Percentiles rank a stretch among this genome's conserved stretches.
Evolutionary conservation across 2,797 vertebrate genomes (phyloP).

Genomic region (Enteromius mattozi): DNA sequence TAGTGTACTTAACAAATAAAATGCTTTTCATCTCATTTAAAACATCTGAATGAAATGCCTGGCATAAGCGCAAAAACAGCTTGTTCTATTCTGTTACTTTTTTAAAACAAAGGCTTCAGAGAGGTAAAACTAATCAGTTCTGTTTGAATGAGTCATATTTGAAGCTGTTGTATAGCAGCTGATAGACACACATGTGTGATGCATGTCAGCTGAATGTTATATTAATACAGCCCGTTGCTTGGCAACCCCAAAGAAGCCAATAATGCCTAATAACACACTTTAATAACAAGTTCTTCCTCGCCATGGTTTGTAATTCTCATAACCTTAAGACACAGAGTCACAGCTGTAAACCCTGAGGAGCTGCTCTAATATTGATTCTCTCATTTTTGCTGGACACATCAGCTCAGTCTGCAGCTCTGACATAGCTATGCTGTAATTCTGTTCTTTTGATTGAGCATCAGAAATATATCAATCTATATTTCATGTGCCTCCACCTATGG

Average conservation of each 20-base stretch:
- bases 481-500: not conserved
- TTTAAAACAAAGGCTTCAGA: not conserved
- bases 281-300: conserved; percentile 19
- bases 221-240: conserved; percentile 1
- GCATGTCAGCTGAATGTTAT: not conserved
- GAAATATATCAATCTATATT: not conserved
- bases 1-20: not conserved
- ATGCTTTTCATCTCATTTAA: not conserved
- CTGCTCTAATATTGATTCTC: conserved; percentile 32
- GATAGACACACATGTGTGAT: conserved; percentile 1
- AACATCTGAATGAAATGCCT: not conserved
- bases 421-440: not conserved
- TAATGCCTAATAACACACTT: not conserved
- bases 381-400: not conserved
- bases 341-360: conserved; percentile 17
- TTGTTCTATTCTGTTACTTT: not conserved
- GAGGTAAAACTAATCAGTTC: not conserved
- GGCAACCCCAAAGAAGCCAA: not conserved
- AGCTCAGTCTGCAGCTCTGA: conserved; percentile 7
- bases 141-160: not conserved
- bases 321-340: conserved; percentile 29
- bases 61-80: not conserved
- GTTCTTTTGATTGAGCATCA: not conserved
- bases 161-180: not conserved
- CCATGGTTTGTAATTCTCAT: conserved; percentile 32